Evolutionary conservation across 2,888 invertebrate species (phyloP).

Genomic region (Chloromyia formosa): DNA sequence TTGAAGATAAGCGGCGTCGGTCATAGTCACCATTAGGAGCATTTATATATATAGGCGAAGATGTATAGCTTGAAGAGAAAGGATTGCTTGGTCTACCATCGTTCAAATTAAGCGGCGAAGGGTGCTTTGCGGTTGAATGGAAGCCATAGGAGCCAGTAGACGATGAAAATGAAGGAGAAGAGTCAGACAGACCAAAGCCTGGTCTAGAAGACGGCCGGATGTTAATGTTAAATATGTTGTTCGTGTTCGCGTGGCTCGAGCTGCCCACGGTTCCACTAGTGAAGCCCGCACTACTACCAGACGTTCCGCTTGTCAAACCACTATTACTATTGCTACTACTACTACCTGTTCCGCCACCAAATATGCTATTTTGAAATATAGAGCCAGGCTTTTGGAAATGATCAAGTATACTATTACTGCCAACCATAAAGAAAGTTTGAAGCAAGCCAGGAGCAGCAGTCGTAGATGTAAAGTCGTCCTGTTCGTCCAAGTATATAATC

Average conservation of each 20-base stretch:
- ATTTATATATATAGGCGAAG: not conserved
- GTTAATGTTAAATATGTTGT: slow-evolving; percentile 39
- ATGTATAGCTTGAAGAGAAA: slow-evolving; percentile 35
- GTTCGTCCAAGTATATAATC: slow-evolving; percentile 60
- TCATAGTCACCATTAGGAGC: slow-evolving; percentile 25
- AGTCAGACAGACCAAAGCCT: slow-evolving; percentile 17
- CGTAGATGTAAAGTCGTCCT: slow-evolving; percentile 53
- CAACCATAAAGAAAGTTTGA: slow-evolving; percentile 58
- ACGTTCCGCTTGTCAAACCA: slow-evolving; percentile 5
- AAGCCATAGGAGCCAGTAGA: slow-evolving; percentile 35
- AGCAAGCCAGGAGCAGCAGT: slow-evolving; percentile 57
- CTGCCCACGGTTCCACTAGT: not conserved
- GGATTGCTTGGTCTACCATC: slow-evolving; percentile 25
- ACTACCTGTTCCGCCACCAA: slow-evolving; percentile 27
- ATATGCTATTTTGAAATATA: slow-evolving; percentile 32
- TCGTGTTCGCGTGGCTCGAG: slow-evolving; percentile 5
- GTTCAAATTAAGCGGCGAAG: slow-evolving; percentile 16
- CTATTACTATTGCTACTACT: not conserved
- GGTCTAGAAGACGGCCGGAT: slow-evolving; percentile 22
- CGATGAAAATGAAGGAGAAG: not conserved
- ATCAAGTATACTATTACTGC: slow-evolving; percentile 45
- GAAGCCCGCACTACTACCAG: not conserved
- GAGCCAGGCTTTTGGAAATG: slow-evolving; percentile 22
- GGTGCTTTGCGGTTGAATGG: slow-evolving; percentile 10
- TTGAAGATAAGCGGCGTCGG: slow-evolving; percentile 26